These are phyloP conservation scores for Uloborus plumipes DNA, from an alignment of 2,888 invertebrate species.

Conservation along the genomic window DNA sequence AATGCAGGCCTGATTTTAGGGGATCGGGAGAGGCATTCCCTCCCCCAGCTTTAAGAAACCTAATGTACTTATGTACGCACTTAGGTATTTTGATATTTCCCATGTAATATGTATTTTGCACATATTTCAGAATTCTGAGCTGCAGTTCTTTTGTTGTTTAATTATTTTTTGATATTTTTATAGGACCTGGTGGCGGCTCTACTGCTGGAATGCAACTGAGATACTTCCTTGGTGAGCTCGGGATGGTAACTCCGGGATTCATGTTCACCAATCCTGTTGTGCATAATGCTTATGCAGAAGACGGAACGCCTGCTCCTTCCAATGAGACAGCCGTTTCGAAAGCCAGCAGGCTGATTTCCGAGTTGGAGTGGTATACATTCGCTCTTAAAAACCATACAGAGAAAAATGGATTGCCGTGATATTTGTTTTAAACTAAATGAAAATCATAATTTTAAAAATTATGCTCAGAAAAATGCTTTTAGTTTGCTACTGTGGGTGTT, in stretches of 20 bases:
- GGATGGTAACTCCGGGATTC: constrained; percentile 71
- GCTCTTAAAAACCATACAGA: constrained; percentile 69
- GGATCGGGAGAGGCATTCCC: no score
- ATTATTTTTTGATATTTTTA: no score
- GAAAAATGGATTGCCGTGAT: constrained; percentile 47
- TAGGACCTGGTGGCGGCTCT: constrained; percentile 71
- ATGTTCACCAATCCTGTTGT: constrained; percentile 71
- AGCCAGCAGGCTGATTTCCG: constrained; percentile 69
- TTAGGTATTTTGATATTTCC: no score
- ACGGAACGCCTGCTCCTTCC: constrained; percentile 70
- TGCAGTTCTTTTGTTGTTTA: no score
- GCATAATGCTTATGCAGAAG: constrained; percentile 69
- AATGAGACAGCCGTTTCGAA: constrained; percentile 68
- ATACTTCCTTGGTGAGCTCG: constrained; percentile 70
- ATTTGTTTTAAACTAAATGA: not conserved
- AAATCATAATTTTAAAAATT: no score
- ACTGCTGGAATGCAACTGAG: constrained; percentile 71
- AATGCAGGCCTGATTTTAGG: no score
- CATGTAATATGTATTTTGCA: no score
- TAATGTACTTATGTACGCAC: no score
- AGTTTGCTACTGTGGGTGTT: no score
- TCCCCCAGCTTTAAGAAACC: no score
- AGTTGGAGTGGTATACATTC: constrained; percentile 72
- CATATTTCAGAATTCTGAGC: no score
- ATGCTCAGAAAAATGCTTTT: no score